phyloP scores from a whole-genome alignment of 1,140 invertebrate genomes.

The Hyposmocoma kahamanoa region DNA sequence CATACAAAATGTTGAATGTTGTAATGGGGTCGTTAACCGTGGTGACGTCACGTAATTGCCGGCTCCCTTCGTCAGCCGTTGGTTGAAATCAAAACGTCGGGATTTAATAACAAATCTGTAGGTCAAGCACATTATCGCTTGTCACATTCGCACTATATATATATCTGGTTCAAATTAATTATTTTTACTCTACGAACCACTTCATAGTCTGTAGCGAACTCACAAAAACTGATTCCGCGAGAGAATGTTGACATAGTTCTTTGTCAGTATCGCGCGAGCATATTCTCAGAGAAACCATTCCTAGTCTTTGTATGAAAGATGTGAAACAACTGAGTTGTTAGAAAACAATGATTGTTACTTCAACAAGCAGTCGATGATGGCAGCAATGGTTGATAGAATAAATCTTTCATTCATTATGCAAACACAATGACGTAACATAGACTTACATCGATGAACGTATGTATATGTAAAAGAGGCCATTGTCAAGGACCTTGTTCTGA shows the following conservation, averaged over 20 bases:
- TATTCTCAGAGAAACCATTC: no score
- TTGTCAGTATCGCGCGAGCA: no score
- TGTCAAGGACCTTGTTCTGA: conserved; percentile 54
- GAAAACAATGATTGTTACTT: no score
- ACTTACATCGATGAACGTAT: conserved; percentile 51
- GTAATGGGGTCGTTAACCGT: conserved; percentile 71
- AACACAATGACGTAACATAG: conserved; percentile 44
- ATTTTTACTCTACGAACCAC: no score
- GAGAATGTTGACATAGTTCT: no score
- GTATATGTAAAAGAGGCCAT: conserved; percentile 55
- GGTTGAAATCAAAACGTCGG: conserved; percentile 67
- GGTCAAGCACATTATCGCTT: conserved; percentile 64
- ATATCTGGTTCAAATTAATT: no score
- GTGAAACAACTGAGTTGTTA: no score
- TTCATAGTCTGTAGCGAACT: no score
- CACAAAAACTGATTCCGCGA: no score
- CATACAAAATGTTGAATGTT: conserved; percentile 60
- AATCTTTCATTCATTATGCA: conserved; percentile 41
- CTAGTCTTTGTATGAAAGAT: no score
- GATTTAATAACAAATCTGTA: conserved; percentile 70
- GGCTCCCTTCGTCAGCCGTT: conserved; percentile 57
- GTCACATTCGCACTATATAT: no score
- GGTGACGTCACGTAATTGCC: conserved; percentile 70
- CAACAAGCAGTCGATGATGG: conserved; percentile 5
- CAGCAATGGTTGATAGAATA: background rate